Conservation (phyloP, 2,797 vertebrate species). For the Pteropus rufus region DNA sequence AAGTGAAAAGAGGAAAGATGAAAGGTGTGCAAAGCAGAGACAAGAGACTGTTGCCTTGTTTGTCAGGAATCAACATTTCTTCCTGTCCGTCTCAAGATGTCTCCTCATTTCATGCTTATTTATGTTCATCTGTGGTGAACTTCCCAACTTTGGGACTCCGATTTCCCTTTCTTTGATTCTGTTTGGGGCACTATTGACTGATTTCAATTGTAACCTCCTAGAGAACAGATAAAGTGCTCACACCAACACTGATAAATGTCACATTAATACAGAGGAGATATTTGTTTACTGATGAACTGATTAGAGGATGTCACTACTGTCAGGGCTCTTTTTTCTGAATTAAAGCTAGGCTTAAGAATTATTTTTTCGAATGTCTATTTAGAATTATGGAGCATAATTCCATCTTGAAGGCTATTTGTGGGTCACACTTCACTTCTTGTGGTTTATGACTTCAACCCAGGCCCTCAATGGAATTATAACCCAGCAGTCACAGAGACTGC, state of each 20-base stretch:
- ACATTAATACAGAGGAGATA: neutral
- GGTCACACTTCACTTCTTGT: conserved; percentile 65
- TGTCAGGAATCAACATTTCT: neutral
- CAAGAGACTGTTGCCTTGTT: neutral
- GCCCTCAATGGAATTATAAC: conserved; percentile 59
- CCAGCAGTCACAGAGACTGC: conserved; percentile 47
- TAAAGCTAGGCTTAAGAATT: conserved; percentile 17
- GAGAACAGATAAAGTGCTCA: neutral
- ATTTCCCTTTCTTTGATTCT: neutral
- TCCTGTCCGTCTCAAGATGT: neutral
- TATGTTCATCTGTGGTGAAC: neutral
- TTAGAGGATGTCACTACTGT: neutral
- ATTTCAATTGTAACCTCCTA: neutral
- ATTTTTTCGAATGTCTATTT: conserved; percentile 52
- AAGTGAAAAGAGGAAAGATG: neutral
- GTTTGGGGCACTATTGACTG: neutral
- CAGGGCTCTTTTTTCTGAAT: neutral
- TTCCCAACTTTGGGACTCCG: too few species aligned
- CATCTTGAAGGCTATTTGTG: conserved; percentile 59
- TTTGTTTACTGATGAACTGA: neutral
- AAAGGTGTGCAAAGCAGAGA: neutral
- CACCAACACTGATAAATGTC: neutral
- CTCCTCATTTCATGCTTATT: neutral
- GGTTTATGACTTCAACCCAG: conserved; percentile 69
- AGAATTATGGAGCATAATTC: conserved; percentile 60